These are phyloP conservation scores for Spongilla lacustris DNA, from an alignment of 37 sponge, comb jelly and placozoan genomes.

Conservation along the genomic window DNA sequence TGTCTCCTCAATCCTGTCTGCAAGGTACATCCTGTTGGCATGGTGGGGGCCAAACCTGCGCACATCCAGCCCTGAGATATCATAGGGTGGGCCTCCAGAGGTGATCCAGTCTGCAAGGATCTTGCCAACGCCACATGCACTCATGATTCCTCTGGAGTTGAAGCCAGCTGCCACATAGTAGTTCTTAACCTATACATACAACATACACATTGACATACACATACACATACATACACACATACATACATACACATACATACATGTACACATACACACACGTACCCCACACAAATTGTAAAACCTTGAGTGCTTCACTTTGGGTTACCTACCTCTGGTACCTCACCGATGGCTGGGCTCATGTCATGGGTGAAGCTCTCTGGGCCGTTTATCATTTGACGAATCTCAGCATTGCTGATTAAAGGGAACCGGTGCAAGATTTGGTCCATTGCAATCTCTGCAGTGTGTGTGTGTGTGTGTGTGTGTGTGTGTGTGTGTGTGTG, in stretches of 20 bases:
- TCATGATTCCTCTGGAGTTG: conserved; percentile 82
- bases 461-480: neutral
- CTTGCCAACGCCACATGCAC: conserved; percentile 73
- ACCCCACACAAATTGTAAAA: too few species aligned
- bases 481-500: neutral
- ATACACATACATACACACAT: neutral
- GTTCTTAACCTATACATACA: conserved; percentile 28
- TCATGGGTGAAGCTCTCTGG: conserved; percentile 90
- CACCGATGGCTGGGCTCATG: conserved; percentile 73
- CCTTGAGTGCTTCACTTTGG: too few species aligned
- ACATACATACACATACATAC: neutral
- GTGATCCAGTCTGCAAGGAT: conserved; percentile 82
- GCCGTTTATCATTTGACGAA: conserved; percentile 51
- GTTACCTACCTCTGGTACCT: conserved; percentile 70
- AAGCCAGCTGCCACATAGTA: conserved; percentile 74
- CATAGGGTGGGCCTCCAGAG: conserved; percentile 42
- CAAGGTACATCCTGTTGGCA: conserved; percentile 22
- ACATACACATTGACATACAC: neutral
- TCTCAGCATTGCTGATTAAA: conserved; percentile 37
- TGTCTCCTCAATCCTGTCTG: conserved; percentile 23
- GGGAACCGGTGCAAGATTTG: conserved; percentile 44
- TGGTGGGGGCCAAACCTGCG: conserved; percentile 32
- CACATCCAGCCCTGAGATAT: conserved; percentile 51
- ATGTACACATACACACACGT: neutral
- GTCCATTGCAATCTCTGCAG: conserved; percentile 51